Base-by-base conservation (phyloP, 2,797 vertebrate genomes). In the Oryzias sinensis region DNA sequence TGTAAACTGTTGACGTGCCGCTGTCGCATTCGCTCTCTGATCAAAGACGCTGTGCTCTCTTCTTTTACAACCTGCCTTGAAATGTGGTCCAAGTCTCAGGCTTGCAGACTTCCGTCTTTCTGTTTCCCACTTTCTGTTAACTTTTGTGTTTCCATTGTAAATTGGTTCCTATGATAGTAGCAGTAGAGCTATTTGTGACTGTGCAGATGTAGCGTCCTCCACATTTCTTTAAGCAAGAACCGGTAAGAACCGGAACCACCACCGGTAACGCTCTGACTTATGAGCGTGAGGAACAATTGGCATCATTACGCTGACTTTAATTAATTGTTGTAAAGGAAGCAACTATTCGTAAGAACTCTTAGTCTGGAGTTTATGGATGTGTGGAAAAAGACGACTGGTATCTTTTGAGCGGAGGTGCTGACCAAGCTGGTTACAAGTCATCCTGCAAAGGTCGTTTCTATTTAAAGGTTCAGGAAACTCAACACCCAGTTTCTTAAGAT, bases 311-410 rank as follows among this genome's bases (percentile, higher is more conserved):
- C 82, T 84, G 85, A 88, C 74, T 85, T 87, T 90, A 92, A 92
- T 93, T 92, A 93, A 93, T 92, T 87, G 84, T 69, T 60, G 49
- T 83, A 90, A 92, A 91, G 93, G 92, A 93, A 92, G 92, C 90
- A 93, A 93, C 89, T 81, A 76, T 87, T 86, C 77, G 92, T 88
- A 93, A 93, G 86, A 89, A 79, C 80, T 68, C 76, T 64, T 83
- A 29, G 76, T 81, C 75, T 83, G 85, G 82, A 90, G 86, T 41
- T 51, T 50, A 55, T 50, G 43, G 40, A 20, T 49, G 29, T 55
- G 59, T 47, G 42, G 46, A 13, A 40, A 1, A 14, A 2, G 33
- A 43, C 8, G 49, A 54, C 58, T 6, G 51, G 40, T 42, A 4
- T 68, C 6, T 55, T 0, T 46, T 64, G 62, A 61, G 65, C 54